phyloP scores from a whole-genome alignment of 2,113 vertebrate genomes.

The Platichthys flesus region DNA sequence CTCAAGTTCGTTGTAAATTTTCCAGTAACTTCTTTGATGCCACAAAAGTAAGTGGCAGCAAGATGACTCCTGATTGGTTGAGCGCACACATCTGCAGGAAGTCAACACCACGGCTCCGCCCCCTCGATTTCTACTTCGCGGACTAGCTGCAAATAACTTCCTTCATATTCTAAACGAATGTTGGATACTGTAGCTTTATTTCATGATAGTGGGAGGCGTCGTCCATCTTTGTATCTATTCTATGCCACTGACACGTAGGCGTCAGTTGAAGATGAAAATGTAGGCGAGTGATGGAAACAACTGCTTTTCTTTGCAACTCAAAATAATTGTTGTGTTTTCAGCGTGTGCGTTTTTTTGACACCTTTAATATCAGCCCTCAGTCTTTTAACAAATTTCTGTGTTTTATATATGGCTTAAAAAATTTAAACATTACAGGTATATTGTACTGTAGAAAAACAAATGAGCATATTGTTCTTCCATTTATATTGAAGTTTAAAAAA shows the following conservation, averaged over 20 bases:
- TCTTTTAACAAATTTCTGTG: conserved; percentile 58
- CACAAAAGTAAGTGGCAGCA: no score
- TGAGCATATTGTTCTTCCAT: conserved; percentile 68
- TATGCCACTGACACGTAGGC: no score
- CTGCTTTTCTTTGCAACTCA: conserved; percentile 38
- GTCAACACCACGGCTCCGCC: no score
- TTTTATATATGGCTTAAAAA: conserved; percentile 53
- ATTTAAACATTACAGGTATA: conserved; percentile 42
- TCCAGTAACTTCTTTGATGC: no score
- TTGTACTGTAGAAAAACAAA: conserved; percentile 64
- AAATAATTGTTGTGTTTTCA: conserved; percentile 36
- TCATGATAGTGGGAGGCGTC: no score
- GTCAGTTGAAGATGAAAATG: no score
- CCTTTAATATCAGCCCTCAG: conserved; percentile 43
- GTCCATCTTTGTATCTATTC: not conserved
- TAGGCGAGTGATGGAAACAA: not conserved
- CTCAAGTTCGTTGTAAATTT: not conserved
- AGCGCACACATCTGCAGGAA: no score
- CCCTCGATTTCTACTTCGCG: no score
- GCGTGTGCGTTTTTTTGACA: conserved; percentile 33
- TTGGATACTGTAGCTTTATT: not conserved
- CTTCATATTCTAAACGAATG: not conserved
- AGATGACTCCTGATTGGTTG: no score
- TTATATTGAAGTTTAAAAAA: conserved; percentile 61
- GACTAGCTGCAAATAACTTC: not conserved